Conservation (phyloP, 2,113 vertebrate genomes). For the Ammodytes marinus region DNA sequence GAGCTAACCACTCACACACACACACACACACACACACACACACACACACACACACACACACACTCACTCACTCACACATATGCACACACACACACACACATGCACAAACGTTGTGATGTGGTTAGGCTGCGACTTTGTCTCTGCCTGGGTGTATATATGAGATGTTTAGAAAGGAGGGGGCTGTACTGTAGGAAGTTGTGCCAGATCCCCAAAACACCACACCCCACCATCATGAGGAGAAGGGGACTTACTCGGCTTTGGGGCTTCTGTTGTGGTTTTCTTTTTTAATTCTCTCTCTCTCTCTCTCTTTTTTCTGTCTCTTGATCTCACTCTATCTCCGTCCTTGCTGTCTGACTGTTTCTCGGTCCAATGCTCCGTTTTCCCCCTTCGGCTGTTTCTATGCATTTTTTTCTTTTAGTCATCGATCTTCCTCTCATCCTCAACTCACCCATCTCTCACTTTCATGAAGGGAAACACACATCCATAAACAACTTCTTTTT, state of each 20-base stretch:
- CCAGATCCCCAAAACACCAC: slow-evolving; percentile 71
- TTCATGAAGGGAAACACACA: slow-evolving; percentile 32
- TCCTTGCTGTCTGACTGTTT: slow-evolving; percentile 59
- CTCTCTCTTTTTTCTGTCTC: slow-evolving; percentile 44
- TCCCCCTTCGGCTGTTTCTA: slow-evolving; percentile 60
- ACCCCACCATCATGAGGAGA: slow-evolving; percentile 69
- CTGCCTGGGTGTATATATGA: slow-evolving; percentile 71
- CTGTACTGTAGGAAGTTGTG: slow-evolving; percentile 70
- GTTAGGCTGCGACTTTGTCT: slow-evolving; percentile 69
- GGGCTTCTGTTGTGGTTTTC: slow-evolving; percentile 79
- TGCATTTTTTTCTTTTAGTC: slow-evolving; percentile 52
- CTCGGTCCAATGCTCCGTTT: slow-evolving; percentile 60
- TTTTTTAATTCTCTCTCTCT: slow-evolving; percentile 66
- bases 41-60: slow-evolving; percentile 16
- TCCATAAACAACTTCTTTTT: slow-evolving; percentile 35
- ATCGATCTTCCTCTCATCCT: slow-evolving; percentile 54
- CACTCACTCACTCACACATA: slow-evolving; percentile 41
- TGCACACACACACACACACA: slow-evolving; percentile 38
- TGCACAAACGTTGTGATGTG: slow-evolving; percentile 68
- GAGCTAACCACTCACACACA: slow-evolving; percentile 44
- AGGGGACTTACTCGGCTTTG: slow-evolving; percentile 69
- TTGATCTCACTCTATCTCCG: slow-evolving; percentile 64
- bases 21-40: slow-evolving; percentile 46
- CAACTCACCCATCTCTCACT: slow-evolving; percentile 42
- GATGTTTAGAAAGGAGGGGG: slow-evolving; percentile 67